Percentiles rank a stretch among this genome's conserved stretches.
Conservation (phyloP, 2,797 vertebrate species). For the Xiphorhynchus erythropygius region DNA sequence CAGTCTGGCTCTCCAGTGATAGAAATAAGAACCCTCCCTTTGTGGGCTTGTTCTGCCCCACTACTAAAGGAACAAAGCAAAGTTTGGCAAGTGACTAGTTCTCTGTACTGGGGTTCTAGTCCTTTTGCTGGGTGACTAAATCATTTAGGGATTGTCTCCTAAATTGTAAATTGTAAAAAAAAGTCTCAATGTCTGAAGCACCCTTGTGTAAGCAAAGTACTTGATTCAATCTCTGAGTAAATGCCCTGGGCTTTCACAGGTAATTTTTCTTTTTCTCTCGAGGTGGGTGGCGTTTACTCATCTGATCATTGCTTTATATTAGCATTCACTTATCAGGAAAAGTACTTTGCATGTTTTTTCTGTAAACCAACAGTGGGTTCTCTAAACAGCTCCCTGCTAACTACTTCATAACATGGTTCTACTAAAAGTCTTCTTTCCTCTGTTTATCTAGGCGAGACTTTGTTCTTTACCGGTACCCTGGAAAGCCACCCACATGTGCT, state of each 20-base stretch:
- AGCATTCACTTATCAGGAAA: not conserved
- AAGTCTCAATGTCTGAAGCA: not conserved
- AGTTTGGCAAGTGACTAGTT: not conserved
- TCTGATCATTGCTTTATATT: not conserved
- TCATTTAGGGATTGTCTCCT: not conserved
- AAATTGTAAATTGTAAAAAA: not conserved
- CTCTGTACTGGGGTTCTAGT: not conserved
- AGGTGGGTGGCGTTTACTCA: not conserved
- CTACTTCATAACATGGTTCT: not conserved
- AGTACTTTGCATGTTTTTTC: not conserved
- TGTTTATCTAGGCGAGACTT: constrained; percentile 82
- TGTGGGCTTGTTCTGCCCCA: not conserved
- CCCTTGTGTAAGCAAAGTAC: not conserved
- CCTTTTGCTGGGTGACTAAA: not conserved
- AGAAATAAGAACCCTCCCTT: not conserved
- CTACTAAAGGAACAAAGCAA: not conserved
- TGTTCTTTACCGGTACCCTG: constrained; percentile 89
- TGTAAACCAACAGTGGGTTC: not conserved
- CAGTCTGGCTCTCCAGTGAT: not conserved
- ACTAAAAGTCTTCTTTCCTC: not conserved
- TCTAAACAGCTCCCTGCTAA: not conserved
- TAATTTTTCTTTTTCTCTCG: not conserved
- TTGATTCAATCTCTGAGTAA: not conserved
- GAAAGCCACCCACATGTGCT: constrained; percentile 85
- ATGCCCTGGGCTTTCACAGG: not conserved